Evolutionary conservation across 2,113 vertebrate genomes (phyloP).

Genomic region (Grus americana): DNA sequence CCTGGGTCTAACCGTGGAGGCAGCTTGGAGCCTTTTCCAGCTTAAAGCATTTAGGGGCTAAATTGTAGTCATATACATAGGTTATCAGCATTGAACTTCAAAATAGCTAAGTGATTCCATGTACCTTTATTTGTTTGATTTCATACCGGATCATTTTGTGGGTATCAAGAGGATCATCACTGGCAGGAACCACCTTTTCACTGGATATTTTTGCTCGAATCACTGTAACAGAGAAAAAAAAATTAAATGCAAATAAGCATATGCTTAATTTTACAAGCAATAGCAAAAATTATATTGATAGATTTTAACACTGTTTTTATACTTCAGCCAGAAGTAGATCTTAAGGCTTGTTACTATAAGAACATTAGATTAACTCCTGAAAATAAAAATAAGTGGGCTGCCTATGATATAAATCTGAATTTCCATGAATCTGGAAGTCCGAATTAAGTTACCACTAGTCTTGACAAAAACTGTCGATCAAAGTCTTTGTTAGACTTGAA

Average conservation of each 20-base stretch:
- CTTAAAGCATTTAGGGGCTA: neutral
- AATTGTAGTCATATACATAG: neutral
- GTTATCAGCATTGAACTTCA: constrained; percentile 14
- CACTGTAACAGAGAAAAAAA: constrained; percentile 72
- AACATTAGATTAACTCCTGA: neutral
- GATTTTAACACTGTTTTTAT: neutral
- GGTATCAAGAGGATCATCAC: constrained; percentile 78
- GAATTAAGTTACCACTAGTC: neutral
- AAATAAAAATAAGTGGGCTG: neutral
- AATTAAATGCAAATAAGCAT: neutral
- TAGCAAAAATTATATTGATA: neutral
- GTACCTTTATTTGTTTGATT: constrained; percentile 97
- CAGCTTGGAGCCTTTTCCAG: neutral
- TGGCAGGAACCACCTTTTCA: constrained; percentile 88
- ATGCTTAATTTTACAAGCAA: neutral
- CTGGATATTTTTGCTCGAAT: constrained; percentile 88
- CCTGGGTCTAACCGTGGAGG: neutral
- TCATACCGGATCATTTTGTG: constrained; percentile 92
- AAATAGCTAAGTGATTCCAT: constrained; percentile 50
- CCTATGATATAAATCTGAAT: neutral
- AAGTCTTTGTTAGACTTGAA: neutral
- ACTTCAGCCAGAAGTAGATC: neutral
- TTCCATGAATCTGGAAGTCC: neutral
- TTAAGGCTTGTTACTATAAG: neutral
- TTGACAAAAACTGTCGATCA: neutral